Conservation (phyloP, 2,113 vertebrate genomes). For the Cariama cristata region DNA sequence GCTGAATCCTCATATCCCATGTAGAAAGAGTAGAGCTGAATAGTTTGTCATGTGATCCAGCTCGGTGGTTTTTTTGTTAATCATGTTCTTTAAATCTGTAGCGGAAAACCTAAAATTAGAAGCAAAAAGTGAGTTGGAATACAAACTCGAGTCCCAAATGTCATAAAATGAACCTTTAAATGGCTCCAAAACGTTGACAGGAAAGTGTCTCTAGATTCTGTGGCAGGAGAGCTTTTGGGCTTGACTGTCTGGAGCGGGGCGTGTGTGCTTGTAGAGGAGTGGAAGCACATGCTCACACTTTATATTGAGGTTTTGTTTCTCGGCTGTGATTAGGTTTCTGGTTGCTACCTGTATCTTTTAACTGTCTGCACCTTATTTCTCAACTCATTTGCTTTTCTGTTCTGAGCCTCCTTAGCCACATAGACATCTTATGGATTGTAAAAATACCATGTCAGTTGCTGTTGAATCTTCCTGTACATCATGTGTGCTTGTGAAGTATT, state of each 20-base stretch:
- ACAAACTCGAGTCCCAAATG: neutral
- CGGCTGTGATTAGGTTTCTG: neutral
- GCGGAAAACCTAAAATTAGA: neutral
- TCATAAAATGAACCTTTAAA: neutral
- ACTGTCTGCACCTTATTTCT: neutral
- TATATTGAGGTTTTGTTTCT: neutral
- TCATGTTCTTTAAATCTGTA: neutral
- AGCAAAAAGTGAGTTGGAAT: neutral
- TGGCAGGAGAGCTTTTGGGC: neutral
- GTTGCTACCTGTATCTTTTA: neutral
- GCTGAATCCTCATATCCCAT: neutral
- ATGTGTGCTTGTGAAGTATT: neutral
- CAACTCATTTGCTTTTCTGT: neutral
- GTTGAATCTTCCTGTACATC: neutral
- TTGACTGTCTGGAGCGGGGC: neutral
- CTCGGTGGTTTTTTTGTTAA: neutral
- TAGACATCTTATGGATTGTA: neutral
- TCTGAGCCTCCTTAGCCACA: neutral
- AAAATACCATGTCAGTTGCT: neutral
- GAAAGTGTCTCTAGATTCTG: neutral
- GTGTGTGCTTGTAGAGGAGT: neutral
- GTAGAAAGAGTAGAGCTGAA: neutral
- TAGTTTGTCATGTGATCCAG: neutral
- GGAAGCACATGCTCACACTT: accelerated
- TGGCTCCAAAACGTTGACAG: neutral